A percentile compares a stretch with the other conserved stretches of the same genome.
These are phyloP conservation scores for Pseudolaguvia tuberculata DNA, from an alignment of 2,113 vertebrate genomes.

Conservation along the genomic window DNA sequence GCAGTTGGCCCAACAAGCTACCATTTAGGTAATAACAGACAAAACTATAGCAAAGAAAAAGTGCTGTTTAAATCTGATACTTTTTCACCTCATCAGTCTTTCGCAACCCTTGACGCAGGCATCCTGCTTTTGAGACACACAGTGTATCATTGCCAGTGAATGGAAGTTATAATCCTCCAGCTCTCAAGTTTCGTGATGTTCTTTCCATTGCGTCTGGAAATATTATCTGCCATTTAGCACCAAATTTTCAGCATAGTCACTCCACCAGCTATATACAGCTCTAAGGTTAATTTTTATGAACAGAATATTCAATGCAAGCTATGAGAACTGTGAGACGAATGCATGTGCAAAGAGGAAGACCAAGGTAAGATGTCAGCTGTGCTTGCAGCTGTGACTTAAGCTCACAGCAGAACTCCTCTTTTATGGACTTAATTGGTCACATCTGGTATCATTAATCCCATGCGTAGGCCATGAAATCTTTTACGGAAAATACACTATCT, in stretches of 20 bases:
- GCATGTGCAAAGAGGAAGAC: constrained; percentile 15
- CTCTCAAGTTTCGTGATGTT: constrained; percentile 33
- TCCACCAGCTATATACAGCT: constrained; percentile 56
- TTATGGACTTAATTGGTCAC: constrained; percentile 65
- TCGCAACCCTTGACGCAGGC: background rate
- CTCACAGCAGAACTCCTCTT: constrained; percentile 54
- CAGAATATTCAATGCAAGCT: constrained; percentile 44
- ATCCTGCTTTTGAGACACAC: background rate
- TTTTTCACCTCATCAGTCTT: constrained; percentile 32
- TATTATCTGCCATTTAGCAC: constrained; percentile 52
- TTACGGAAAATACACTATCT: constrained; percentile 2
- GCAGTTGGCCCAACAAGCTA: too few species aligned
- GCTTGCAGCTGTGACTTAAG: constrained; percentile 58
- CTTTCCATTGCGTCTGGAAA: constrained; percentile 52
- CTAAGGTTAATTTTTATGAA: constrained; percentile 58
- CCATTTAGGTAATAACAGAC: background rate
- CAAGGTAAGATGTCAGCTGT: constrained; percentile 59
- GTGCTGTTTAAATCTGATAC: background rate
- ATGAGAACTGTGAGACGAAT: constrained; percentile 40
- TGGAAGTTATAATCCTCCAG: constrained; percentile 31
- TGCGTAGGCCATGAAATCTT: constrained; percentile 37
- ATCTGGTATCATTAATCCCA: constrained; percentile 62
- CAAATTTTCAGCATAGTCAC: constrained; percentile 60
- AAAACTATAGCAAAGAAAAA: background rate
- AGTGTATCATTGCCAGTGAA: constrained; percentile 17